Base-by-base conservation (phyloP, 2,888 invertebrate species). In the Polymixis flavicincta region DNA sequence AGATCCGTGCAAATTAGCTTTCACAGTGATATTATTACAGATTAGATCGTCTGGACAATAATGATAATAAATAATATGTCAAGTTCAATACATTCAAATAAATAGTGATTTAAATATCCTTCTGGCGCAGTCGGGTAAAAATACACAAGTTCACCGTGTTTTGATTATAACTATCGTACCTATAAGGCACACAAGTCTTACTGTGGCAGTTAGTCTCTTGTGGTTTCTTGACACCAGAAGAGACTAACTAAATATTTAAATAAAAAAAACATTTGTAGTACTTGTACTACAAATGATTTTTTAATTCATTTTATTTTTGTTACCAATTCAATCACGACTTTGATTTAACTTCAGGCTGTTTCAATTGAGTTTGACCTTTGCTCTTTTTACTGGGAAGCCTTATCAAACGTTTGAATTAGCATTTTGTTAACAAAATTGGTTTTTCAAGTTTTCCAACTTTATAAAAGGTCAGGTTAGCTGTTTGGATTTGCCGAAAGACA, bases 291-390 rank as follows among this genome's bases (percentile, higher is more conserved):
- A 25, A 72, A 55, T 65, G 11, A 32, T 72, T 78, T 65, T 61
- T 65, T n/a, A n/a, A n/a, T n/a, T n/a, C n/a, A n/a, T n/a, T n/a
- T 67, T 66, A 74, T 69, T 68, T 74, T 74, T 54, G 64, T 9
- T 42, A 45, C n/a, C 66, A 37, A 70, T 67, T 60, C 57, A 66
- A 70, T 72, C 64, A 60, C 13, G 6, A 50, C 37, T 80, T 83
- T 78, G 61, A 71, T 79, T 70, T 45, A 71, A 74, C n/a, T 71
- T 68, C 14, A 28, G 25, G 60, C 75, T 71, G 72, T 72, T 84
- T 68, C 66, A 54, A 66, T 81, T 59, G 57, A 61, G 63, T 59
- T 19, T 76, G 70, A 71, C 76, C 55, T 76, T 71, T 72, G 25
- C 55, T 48, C 48, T 59, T 72, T 71, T 63, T 17, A 66, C 7